Evolutionary conservation across 64 coral and sea anemone species (phyloP).

Genomic region (Montipora sp.): DNA sequence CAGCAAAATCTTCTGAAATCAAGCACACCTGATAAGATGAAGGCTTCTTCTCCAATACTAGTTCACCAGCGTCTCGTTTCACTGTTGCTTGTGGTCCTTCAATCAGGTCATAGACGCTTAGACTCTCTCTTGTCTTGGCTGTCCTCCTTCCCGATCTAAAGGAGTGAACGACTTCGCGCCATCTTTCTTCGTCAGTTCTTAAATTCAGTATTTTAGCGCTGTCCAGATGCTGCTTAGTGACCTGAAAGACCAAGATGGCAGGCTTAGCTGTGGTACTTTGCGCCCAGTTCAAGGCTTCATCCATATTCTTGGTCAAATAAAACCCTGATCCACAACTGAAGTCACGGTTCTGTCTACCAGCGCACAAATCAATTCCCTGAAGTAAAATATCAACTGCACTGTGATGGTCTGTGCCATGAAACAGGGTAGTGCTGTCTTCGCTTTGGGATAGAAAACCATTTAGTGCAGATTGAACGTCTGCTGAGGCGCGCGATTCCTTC

Average conservation of each 20-base stretch:
- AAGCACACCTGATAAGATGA: constrained; percentile 52
- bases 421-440: constrained; percentile 6
- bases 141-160: constrained; percentile 29
- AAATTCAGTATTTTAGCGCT: constrained; percentile 9
- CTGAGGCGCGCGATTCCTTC: neutral
- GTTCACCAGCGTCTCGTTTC: neutral
- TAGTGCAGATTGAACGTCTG: neutral
- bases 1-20: constrained; percentile 67
- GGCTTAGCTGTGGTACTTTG: constrained; percentile 39
- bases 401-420: constrained; percentile 86
- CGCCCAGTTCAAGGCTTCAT: constrained; percentile 37
- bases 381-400: constrained; percentile 71
- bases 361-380: constrained; percentile 61
- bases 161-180: constrained; percentile 6
- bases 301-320: constrained; percentile 59
- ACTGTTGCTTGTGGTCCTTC: constrained; percentile 44
- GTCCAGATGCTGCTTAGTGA: neutral
- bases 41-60: constrained; percentile 5
- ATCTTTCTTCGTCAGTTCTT: constrained; percentile 9
- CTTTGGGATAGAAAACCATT: neutral
- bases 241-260: constrained; percentile 70
- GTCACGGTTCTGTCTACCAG: constrained; percentile 63
- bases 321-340: constrained; percentile 83
- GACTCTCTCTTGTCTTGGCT: constrained; percentile 5
- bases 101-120: constrained; percentile 54